Evolutionary conservation across 2,888 invertebrate species (phyloP), one percentile per base, ranked within the genome.

Genomic region (Chrysolina oricalcia): DNA sequence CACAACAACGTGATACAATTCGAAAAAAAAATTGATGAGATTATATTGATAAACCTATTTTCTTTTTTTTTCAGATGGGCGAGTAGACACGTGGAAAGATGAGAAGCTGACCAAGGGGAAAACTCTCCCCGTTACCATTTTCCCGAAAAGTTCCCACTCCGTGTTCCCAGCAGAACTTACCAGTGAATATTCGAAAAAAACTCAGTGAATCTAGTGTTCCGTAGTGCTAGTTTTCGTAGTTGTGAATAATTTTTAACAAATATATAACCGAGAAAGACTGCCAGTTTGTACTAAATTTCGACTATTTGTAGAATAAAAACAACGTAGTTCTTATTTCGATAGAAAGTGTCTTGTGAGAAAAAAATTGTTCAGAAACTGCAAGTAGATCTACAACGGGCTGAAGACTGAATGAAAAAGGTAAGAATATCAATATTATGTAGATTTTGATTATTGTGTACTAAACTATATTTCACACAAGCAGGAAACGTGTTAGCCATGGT

Each of bases 61-160:
- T 65, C 71, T 11, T 76, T 72, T 67, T 75, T 56, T 79, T 79
- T 11, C 77, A 79, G 79, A 77, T 79, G 65, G 73, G 68, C 71
- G 56, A 40, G 40, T 73, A 76, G 73, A 73, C 66, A 56, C 67
- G 53, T 41, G 11, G 19, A 48, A 77, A 74, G 68, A 81, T 81
- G 80, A 78, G 76, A 80, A 81, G 80, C 80, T 81, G 81, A 81
- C 81, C 80, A 77, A 77, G 76, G 77, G 74, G 76, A 78, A 76
- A 66, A 23, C 75, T 76, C 68, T 70, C 64, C 66, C 73, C 75
- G 65, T 64, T 41, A 65, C 59, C 66, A 46, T 64, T 59, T 75
- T 66, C 73, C 70, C 53, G 41, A 68, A 10, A 48, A 74, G 13
- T 64, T 64, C 43, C 50, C 46, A n/a, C 56, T 50, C 59, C 59